Base-by-base conservation (phyloP, 2,113 vertebrate genomes). In the Mormyrus iriodes region DNA sequence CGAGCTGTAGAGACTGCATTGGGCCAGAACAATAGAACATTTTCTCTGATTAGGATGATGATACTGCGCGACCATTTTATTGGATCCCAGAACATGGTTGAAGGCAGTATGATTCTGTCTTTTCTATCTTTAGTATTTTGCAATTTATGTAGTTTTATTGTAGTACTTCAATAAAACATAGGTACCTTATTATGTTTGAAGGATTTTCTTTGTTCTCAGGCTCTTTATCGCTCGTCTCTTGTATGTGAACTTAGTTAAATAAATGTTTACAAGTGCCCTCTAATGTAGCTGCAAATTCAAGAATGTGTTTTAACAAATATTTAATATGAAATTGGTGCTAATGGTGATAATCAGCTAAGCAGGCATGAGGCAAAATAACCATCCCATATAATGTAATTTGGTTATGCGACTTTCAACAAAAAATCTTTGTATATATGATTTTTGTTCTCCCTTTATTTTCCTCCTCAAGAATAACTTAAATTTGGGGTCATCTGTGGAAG, bases 161-260 rank as follows among this genome's bases (percentile, higher is more conserved):
- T 51, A 52, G 69, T 19, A 35, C 49, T 82, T 51, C 10, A 83
- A 88, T 88, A 86, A 86, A 55, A 52, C 31, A n/a, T 84, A 61
- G 35, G 76, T 89, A 46, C 42, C 10, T 39, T 89, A 51, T 88
- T 82, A 51, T 42, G 65, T 42, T 79, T 17, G n/a, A 51, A n/a
- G 85, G 83, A 52, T 73, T 79, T 49, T 46, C 21, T 52, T 42
- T n/a, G 55, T 84, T 88, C 90, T 92, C 91, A 91, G 91, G 91
- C 88, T 88, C 19, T 31, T 88, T 89, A 53, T 91, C 48, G 90
- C 90, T 46, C 89, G 48, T 58, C 42, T n/a, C 88, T 55, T 76
- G 73, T 79, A 35, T 15, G 17, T 79, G 73, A 84, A 46, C 19
- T 88, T 51, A 51, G 65, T 61, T 15, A 46, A 83, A 88, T 17